Percentiles rank a stretch among this genome's conserved stretches.
These are phyloP conservation scores for Eucera pruinosa DNA, from an alignment of 2,888 invertebrate species.

Conservation along the genomic window DNA sequence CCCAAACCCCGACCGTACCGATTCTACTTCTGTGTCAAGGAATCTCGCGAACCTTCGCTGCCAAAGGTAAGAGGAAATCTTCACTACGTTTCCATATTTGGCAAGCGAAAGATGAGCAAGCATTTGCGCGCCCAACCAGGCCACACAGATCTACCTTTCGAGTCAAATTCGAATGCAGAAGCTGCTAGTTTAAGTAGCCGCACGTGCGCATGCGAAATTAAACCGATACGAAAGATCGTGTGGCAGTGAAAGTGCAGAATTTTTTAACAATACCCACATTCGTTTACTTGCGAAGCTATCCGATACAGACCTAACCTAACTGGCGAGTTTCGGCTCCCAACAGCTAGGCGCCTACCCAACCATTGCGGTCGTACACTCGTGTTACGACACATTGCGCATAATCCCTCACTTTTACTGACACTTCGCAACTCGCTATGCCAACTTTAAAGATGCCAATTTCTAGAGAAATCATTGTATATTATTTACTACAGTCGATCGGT, in stretches of 20 bases:
- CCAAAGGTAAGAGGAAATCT: slow-evolving; percentile 49
- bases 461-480: too few species aligned
- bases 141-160: background rate
- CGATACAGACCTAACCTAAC: slow-evolving; percentile 46
- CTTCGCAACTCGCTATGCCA: background rate
- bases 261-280: slow-evolving; percentile 23
- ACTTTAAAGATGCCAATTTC: background rate
- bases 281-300: slow-evolving; percentile 6
- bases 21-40: slow-evolving; percentile 5
- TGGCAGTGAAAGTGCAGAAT: slow-evolving; percentile 53
- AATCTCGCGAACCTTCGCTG: slow-evolving; percentile 13
- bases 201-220: background rate
- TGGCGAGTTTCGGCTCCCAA: slow-evolving; percentile 23
- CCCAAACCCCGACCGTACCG: background rate
- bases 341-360: slow-evolving; percentile 18
- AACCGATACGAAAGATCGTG: background rate
- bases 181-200: background rate
- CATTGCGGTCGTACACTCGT: slow-evolving; percentile 31
- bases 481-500: too few species aligned
- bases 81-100: slow-evolving; percentile 23
- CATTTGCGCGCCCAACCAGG: background rate
- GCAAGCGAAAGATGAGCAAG: slow-evolving; percentile 15
- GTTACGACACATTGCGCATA: slow-evolving; percentile 49
- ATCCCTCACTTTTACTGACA: slow-evolving; percentile 13
- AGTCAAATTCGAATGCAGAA: background rate